Conservation (phyloP, 1,140 invertebrate genomes). For the fruit fly (Drosophila melanogaster) region Release_6_plus_ISO1_MT NC_004354.4:8014001-8014500, state of each 20-base stretch:
- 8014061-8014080: too few relatives aligned
- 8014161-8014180: conserved; percentile 78
- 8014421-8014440: conserved; percentile 19
- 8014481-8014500: too few relatives aligned
- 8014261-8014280: neutral
- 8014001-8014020: conserved; percentile 12
- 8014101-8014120: conserved; percentile 72
- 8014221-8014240: too few relatives aligned
- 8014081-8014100: conserved; percentile 53
- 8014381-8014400: conserved; percentile 50
- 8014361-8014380: conserved; percentile 64
- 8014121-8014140: conserved; percentile 52
- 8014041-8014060: neutral
- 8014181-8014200: conserved; percentile 29
- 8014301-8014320: conserved; percentile 4
- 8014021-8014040: conserved; percentile 46
- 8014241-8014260: conserved; percentile 8
- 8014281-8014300: neutral
- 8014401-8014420: conserved; percentile 55
- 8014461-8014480: neutral
- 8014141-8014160: conserved; percentile 77
- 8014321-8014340: conserved; percentile 46
- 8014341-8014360: conserved; percentile 63
- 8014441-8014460: conserved; percentile 31
- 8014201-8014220: conserved; percentile 9